Evolutionary conservation across 2,888 invertebrate species (phyloP).

Genomic region (Gerris lacustris): DNA sequence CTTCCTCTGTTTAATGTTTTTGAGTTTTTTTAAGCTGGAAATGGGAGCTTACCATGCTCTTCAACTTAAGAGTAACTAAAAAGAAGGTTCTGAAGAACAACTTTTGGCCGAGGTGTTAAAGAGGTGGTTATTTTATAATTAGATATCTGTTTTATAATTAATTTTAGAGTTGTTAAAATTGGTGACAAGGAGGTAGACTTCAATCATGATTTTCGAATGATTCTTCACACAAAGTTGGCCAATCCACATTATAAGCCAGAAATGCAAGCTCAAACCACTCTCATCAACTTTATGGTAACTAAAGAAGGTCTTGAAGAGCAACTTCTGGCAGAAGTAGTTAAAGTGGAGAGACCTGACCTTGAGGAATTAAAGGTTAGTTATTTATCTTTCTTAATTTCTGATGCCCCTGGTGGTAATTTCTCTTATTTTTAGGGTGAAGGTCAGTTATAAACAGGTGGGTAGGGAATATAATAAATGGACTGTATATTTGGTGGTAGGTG

Average conservation of each 20-base stretch:
- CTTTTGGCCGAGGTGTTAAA: neutral
- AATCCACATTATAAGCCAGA: slow-evolving; percentile 95
- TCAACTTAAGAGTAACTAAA: neutral
- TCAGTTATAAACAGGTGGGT: too few relatives aligned
- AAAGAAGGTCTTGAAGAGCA: slow-evolving; percentile 88
- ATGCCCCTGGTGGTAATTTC: neutral
- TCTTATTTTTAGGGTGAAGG: too few relatives aligned
- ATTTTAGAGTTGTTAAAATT: slow-evolving; percentile 54
- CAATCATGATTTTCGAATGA: slow-evolving; percentile 64
- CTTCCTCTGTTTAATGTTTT: too few relatives aligned
- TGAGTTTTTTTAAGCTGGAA: neutral
- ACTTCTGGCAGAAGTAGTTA: slow-evolving; percentile 82
- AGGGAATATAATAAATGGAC: too few relatives aligned
- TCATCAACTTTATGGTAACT: slow-evolving; percentile 92
- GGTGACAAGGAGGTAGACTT: slow-evolving; percentile 89
- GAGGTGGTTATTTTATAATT: too few relatives aligned
- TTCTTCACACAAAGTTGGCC: slow-evolving; percentile 84
- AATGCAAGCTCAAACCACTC: slow-evolving; percentile 89
- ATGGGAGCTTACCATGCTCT: neutral
- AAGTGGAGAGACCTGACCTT: slow-evolving; percentile 81
- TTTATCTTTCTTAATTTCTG: neutral
- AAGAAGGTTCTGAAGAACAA: neutral
- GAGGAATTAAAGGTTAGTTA: slow-evolving; percentile 54
- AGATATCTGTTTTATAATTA: too few relatives aligned
- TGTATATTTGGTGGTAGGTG: too few relatives aligned